Conservation (phyloP, 1,140 invertebrate species). For the Drosophila orena region DNA sequence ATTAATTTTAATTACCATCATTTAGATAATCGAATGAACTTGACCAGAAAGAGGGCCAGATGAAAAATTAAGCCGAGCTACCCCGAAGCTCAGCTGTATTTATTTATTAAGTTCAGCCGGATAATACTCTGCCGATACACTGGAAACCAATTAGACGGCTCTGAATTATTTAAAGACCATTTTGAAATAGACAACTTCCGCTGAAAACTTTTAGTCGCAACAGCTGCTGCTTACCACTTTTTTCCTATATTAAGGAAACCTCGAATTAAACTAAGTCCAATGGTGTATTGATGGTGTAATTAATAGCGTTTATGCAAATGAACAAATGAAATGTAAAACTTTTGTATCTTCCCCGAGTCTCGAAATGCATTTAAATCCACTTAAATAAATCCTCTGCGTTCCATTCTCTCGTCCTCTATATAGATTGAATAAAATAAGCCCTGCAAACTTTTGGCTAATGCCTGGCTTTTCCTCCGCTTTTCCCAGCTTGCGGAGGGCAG, state of each 20-base stretch:
- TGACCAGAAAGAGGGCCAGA: conserved; percentile 31
- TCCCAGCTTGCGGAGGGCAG: not conserved
- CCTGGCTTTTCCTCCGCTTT: conserved; percentile 11
- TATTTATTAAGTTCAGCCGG: not conserved
- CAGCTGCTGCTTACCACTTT: not conserved
- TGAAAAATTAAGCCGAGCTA: conserved; percentile 2
- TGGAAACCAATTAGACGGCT: conserved; percentile 36
- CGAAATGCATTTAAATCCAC: conserved; percentile 47
- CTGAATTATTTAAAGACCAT: conserved; percentile 41
- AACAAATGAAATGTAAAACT: conserved; percentile 41
- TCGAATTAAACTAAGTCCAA: conserved; percentile 12
- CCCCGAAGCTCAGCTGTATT: not conserved
- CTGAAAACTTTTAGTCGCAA: conserved; percentile 8
- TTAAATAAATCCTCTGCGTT: conserved; percentile 51
- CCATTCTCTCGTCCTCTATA: conserved; percentile 8
- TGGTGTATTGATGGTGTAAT: conserved; percentile 37
- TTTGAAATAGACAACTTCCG: conserved; percentile 15
- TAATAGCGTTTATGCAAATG: conserved; percentile 49
- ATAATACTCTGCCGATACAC: not conserved
- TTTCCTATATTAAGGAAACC: not conserved
- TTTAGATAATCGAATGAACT: conserved; percentile 83
- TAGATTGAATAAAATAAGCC: conserved; percentile 49
- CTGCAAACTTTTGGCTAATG: conserved; percentile 64
- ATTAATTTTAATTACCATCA: conserved; percentile 80
- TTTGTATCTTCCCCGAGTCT: conserved; percentile 26